Evolutionary conservation across 1,140 invertebrate species (phyloP).

Genomic region (Drosophila kanapiae): DNA sequence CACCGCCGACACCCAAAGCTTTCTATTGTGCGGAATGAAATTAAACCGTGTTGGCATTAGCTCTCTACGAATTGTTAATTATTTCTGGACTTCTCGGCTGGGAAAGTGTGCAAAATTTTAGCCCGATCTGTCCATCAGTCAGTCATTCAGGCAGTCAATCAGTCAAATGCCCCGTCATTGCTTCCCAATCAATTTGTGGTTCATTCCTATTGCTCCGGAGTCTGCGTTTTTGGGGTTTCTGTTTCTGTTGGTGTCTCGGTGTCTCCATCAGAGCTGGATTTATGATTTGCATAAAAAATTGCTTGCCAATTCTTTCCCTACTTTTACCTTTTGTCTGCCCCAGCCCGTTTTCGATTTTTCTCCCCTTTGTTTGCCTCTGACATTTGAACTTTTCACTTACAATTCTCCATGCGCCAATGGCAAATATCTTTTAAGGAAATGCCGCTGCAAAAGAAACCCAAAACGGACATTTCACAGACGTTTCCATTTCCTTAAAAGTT

Average conservation of each 20-base stretch:
- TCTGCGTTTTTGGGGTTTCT: slow-evolving; percentile 21
- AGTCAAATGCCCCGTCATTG: slow-evolving; percentile 75
- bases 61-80: slow-evolving; percentile 64
- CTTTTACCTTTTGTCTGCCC: slow-evolving; percentile 79
- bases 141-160: slow-evolving; percentile 54
- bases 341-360: slow-evolving; percentile 52
- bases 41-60: slow-evolving; percentile 80
- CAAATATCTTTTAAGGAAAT: slow-evolving; percentile 50
- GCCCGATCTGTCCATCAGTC: slow-evolving; percentile 37
- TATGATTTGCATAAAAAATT: slow-evolving; percentile 83
- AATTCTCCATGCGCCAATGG: slow-evolving; percentile 45
- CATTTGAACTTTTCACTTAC: slow-evolving; percentile 54
- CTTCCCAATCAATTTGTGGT: slow-evolving; percentile 71
- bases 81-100: slow-evolving; percentile 55
- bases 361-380: slow-evolving; percentile 45
- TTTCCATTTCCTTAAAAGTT: slow-evolving; percentile 53
- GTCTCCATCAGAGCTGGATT: slow-evolving; percentile 64
- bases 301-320: slow-evolving; percentile 74
- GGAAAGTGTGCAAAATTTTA: slow-evolving; percentile 76
- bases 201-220: slow-evolving; percentile 44
- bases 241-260: slow-evolving; percentile 36
- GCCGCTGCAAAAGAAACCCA: slow-evolving; percentile 30
- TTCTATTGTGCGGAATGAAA: slow-evolving; percentile 75
- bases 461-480: slow-evolving; percentile 38
- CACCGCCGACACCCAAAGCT: slow-evolving; percentile 61